Base-by-base conservation (phyloP, 2,797 vertebrate genomes). In the Falco columbarius region DNA sequence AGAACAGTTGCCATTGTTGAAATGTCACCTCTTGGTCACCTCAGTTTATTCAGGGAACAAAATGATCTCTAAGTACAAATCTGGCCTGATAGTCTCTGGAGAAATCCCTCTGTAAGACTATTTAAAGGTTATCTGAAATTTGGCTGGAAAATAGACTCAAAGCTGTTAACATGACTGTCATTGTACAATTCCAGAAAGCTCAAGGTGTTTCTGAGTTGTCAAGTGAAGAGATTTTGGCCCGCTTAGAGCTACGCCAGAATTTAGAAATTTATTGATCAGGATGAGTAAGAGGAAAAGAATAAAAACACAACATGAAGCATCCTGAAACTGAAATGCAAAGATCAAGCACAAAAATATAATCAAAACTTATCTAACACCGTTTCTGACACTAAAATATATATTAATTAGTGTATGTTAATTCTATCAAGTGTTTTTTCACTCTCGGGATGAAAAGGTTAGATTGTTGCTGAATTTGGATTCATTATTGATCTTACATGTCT, bases 111-210 rank as follows among this genome's bases (percentile, higher is more conserved):
- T 40, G 8, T 91, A 92, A 93, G 93, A 81, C 89, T 94, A 86
- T 94, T 96, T 92, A 95, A 96, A 95, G 93, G 89, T 97, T 92
- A 95, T 96, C 87, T 91, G 82, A 62, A 96, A 94, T 95, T 95
- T 95, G 65, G 54, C 66, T 95, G 58, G 72, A 91, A 95, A 95
- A 95, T 91, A 93, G 79, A 95, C 81, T 90, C 85, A 79, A 88
- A 90, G 89, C 68, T 96, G 81, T 93, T 96, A 91, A 88, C 82
- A 18, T 44, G 87, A 26, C 75, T 90, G 87, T 90, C 86, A 75
- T 79, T 94, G 68, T 86, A 81, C 19, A 36, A 24, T 62, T 61
- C 38, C 72, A 86, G 85, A 81, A 95, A 96, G 94, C 88, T 94
- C 91, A 95, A 29, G 16, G 82, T 86, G 51, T 4, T 83, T 97